Conservation (phyloP, 2,797 vertebrate genomes). For the Crenichthys baileyi region DNA sequence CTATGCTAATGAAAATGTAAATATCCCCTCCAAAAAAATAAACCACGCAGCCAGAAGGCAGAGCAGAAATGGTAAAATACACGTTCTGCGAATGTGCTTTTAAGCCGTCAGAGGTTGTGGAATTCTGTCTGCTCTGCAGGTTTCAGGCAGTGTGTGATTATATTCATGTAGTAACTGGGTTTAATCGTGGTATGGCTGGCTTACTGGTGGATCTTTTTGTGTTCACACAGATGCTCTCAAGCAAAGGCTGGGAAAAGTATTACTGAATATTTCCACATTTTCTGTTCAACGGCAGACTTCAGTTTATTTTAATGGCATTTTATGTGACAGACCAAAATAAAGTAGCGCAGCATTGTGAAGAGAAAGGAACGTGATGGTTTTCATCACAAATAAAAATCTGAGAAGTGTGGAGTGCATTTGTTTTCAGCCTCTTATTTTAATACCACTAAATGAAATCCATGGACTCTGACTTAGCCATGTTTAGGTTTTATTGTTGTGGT, state of each 20-base stretch:
- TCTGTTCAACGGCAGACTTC: background rate
- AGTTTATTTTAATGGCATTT: background rate
- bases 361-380: too few relatives aligned
- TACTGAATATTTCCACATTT: background rate
- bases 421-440: too few relatives aligned
- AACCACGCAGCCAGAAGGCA: conserved; percentile 51
- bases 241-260: background rate
- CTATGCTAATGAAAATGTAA: conserved; percentile 65
- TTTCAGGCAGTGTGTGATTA: conserved; percentile 7
- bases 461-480: too few relatives aligned
- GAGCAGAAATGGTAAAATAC: conserved; percentile 38
- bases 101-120: background rate
- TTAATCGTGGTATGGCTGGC: background rate
- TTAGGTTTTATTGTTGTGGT: too few relatives aligned
- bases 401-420: too few relatives aligned
- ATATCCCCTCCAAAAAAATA: conserved; percentile 20
- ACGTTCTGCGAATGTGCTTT: background rate
- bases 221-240: background rate
- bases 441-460: too few relatives aligned
- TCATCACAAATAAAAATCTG: too few relatives aligned
- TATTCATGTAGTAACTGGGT: conserved; percentile 7
- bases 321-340: background rate
- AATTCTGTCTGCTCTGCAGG: background rate
- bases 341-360: too few relatives aligned
- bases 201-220: background rate